Conservation (phyloP, 1,140 invertebrate genomes). For the Lasioglossum albipes region DNA sequence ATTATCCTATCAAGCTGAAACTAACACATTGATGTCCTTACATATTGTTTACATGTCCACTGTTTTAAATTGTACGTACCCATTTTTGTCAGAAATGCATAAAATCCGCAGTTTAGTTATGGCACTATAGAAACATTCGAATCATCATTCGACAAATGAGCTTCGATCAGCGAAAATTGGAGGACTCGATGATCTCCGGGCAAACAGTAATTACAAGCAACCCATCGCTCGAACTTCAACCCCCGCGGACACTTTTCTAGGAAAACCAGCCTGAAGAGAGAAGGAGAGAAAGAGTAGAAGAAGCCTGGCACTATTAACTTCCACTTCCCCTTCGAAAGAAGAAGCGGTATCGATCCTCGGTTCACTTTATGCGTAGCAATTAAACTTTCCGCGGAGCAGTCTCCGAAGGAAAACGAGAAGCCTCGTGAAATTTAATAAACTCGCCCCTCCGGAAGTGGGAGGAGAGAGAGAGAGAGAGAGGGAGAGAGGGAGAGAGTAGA, state of each 20-base stretch:
- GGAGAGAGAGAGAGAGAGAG: no score
- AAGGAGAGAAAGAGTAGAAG: no score
- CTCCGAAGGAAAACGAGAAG: background rate
- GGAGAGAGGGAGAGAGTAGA: background rate
- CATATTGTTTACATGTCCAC: no score
- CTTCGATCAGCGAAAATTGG: background rate
- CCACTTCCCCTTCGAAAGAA: slow-evolving; percentile 2
- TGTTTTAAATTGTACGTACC: no score
- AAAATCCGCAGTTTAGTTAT: no score
- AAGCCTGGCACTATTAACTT: background rate
- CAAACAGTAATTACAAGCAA: background rate
- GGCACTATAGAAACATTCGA: no score
- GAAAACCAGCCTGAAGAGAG: background rate
- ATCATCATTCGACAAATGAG: no score
- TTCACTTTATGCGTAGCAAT: slow-evolving; percentile 15
- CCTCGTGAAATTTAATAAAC: slow-evolving; percentile 27
- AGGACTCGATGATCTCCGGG: background rate
- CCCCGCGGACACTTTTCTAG: no score
- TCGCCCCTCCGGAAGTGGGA: no score
- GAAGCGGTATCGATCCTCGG: background rate
- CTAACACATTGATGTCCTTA: no score
- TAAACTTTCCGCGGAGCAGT: slow-evolving; percentile 8
- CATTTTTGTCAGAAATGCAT: no score
- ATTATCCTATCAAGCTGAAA: no score
- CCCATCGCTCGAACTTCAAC: background rate